Percentiles rank a stretch among this genome's conserved stretches.
Evolutionary conservation across 2,113 vertebrate genomes (phyloP).

Genomic region (Synchiropus splendidus): DNA sequence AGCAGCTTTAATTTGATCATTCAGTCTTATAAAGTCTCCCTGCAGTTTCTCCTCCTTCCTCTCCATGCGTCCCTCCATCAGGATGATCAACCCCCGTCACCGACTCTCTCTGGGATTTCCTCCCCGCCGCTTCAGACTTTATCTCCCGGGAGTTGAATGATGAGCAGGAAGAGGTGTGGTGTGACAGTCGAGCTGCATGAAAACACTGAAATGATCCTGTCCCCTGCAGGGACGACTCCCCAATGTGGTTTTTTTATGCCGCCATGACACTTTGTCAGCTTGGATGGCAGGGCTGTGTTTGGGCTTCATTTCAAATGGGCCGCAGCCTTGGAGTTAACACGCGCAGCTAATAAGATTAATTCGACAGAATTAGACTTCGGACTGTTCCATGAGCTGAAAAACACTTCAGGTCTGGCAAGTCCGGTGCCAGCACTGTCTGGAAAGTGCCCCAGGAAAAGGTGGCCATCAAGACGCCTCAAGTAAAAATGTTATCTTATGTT

Average conservation of each 20-base stretch:
- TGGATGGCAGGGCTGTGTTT: background rate
- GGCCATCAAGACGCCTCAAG: no score
- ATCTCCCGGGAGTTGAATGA: conserved; percentile 27
- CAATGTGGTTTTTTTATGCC: conserved; percentile 2
- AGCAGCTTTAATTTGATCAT: conserved; percentile 16
- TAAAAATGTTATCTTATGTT: no score
- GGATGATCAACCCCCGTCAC: conserved; percentile 18
- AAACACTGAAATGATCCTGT: conserved; percentile 24
- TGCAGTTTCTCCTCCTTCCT: conserved; percentile 19
- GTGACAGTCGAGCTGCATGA: conserved; percentile 24
- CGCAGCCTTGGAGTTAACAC: no score
- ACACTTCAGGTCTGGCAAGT: no score
- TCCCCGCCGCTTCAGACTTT: conserved; percentile 20
- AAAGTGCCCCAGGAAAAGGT: no score
- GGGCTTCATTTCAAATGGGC: no score
- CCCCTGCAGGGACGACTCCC: conserved; percentile 16
- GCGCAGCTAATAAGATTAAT: no score
- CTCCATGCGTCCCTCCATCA: conserved; percentile 15
- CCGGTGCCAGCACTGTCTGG: no score
- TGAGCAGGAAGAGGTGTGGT: conserved; percentile 37
- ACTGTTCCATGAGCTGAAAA: no score
- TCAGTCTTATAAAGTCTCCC: conserved; percentile 12
- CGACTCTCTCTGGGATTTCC: conserved; percentile 20
- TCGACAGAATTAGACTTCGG: no score
- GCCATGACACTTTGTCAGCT: conserved; percentile 23